These are phyloP conservation scores for Euzetes globulus DNA, from an alignment of 2,888 invertebrate genomes.

Conservation along the genomic window DNA sequence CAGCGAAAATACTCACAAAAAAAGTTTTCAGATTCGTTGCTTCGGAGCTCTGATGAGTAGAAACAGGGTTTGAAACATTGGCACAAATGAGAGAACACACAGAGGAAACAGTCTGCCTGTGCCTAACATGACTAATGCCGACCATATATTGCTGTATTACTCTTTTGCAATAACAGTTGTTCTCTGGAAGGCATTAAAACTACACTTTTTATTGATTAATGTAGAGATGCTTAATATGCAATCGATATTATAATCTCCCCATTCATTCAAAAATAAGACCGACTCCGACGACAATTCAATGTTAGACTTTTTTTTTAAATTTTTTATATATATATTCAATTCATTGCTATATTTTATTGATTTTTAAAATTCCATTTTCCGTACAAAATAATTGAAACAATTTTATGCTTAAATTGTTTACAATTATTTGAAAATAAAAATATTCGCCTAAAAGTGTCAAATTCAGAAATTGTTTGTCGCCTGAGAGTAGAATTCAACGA, in stretches of 20 bases:
- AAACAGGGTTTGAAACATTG: background rate
- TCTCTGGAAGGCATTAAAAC: background rate
- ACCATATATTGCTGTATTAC: background rate
- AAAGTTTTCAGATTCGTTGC: background rate
- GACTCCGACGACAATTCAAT: background rate
- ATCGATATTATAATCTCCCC: background rate
- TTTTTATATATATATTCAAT: too few relatives aligned
- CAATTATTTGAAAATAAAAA: too few relatives aligned
- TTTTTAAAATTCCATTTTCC: too few relatives aligned
- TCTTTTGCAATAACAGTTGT: background rate
- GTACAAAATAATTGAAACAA: too few relatives aligned
- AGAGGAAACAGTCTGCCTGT: background rate
- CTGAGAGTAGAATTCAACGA: too few relatives aligned
- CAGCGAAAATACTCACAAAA: background rate
- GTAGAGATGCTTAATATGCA: constrained; percentile 18
- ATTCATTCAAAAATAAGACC: background rate
- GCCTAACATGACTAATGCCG: background rate
- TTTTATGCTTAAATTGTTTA: too few relatives aligned
- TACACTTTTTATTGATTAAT: constrained; percentile 19
- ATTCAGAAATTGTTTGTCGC: too few relatives aligned
- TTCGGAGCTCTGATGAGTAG: too few relatives aligned
- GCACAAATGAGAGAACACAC: background rate
- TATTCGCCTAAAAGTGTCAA: too few relatives aligned
- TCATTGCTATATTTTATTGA: too few relatives aligned
- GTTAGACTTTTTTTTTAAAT: too few relatives aligned